Conservation (phyloP, 2,888 invertebrate species). For the Mycalesis mineus region DNA sequence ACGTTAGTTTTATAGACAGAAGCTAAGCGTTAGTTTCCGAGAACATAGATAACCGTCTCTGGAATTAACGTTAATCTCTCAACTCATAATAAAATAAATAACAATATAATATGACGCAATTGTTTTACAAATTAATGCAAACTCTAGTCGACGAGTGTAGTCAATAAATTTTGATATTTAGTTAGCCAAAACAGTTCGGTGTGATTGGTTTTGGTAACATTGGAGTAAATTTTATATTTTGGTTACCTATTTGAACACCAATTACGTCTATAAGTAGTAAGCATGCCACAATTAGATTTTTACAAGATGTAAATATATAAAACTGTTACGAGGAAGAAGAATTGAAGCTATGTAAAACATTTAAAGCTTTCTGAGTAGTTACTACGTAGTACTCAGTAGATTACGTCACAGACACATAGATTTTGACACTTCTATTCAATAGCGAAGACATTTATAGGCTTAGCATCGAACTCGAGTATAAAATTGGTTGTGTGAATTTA, state of each 20-base stretch:
- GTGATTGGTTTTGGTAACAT: not conserved
- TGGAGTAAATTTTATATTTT: not conserved
- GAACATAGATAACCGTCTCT: too few relatives aligned
- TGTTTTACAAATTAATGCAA: not conserved
- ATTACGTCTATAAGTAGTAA: not conserved
- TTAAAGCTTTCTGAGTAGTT: slow-evolving; percentile 19
- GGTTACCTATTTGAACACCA: not conserved
- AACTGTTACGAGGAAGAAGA: slow-evolving; percentile 2
- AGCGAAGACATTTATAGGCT: slow-evolving; percentile 18
- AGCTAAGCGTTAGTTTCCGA: not conserved
- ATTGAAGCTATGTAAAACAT: slow-evolving; percentile 14
- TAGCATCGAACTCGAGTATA: slow-evolving; percentile 5
- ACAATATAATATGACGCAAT: not conserved
- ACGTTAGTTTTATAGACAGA: not conserved
- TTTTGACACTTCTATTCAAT: slow-evolving; percentile 19
- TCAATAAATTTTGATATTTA: not conserved
- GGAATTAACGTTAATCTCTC: too few relatives aligned
- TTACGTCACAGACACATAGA: not conserved
- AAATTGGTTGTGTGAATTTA: too few relatives aligned
- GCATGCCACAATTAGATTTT: not conserved
- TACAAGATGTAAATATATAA: not conserved
- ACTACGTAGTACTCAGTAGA: slow-evolving; percentile 6
- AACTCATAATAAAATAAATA: too few relatives aligned
- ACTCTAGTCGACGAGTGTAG: not conserved
- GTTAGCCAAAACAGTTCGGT: not conserved